These are phyloP conservation scores for Ranitomeya variabilis DNA, from an alignment of 2,113 vertebrate species.

Conservation along the genomic window DNA sequence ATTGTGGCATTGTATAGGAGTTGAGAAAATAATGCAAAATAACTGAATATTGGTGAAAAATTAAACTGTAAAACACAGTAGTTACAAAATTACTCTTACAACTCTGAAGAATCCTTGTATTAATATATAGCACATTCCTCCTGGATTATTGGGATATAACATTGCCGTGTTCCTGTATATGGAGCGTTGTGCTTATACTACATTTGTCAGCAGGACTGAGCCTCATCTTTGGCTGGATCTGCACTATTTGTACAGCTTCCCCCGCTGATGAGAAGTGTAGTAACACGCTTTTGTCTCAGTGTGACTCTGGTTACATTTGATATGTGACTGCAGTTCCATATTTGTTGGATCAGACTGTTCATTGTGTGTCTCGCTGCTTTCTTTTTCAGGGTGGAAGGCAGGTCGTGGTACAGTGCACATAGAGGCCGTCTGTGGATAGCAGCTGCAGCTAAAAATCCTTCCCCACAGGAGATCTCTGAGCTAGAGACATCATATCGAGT, in stretches of 20 bases:
- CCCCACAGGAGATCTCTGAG: constrained; percentile 85
- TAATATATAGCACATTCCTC: background rate
- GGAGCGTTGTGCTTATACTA: background rate
- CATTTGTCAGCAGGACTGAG: constrained; percentile 30
- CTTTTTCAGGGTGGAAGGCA: constrained; percentile 86
- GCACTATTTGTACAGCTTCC: constrained; percentile 4
- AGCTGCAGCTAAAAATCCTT: constrained; percentile 88
- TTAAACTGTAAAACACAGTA: too few species aligned
- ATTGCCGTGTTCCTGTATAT: background rate
- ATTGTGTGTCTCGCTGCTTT: constrained; percentile 45
- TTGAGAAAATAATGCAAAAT: too few species aligned
- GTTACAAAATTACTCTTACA: background rate
- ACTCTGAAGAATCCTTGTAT: background rate
- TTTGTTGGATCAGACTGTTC: constrained; percentile 32
- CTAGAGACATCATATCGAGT: constrained; percentile 83
- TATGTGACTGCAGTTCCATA: background rate
- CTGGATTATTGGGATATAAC: background rate
- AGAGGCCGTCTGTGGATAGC: constrained; percentile 95
- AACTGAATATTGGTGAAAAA: too few species aligned
- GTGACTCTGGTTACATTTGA: background rate
- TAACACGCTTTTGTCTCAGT: background rate
- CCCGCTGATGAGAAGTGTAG: constrained; percentile 21
- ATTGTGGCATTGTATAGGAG: too few species aligned
- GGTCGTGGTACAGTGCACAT: constrained; percentile 94
- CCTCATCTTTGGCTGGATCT: constrained; percentile 3